These are phyloP conservation scores for Polyommatus iphigenia DNA, from an alignment of 2,888 invertebrate genomes.

Conservation along the genomic window DNA sequence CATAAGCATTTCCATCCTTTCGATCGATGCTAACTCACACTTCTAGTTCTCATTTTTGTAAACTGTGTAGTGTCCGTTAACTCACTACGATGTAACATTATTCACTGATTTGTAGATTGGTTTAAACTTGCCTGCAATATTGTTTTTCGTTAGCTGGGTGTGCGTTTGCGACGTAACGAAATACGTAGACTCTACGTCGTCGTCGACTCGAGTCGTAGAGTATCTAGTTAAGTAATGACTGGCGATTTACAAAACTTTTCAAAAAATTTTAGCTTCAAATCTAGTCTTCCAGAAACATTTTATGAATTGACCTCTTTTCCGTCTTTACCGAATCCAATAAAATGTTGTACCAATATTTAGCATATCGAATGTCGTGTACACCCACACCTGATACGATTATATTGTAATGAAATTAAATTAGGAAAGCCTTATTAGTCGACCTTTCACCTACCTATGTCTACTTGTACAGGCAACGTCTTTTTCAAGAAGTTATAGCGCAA, in stretches of 20 bases:
- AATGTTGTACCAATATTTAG: conserved; percentile 1
- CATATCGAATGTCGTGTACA: not conserved
- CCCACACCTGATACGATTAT: conserved; percentile 1
- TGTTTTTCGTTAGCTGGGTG: not conserved
- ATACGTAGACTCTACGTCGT: too few species aligned
- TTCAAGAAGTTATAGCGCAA: not conserved
- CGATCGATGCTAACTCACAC: conserved; percentile 56
- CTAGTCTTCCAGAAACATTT: not conserved
- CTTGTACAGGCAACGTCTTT: not conserved
- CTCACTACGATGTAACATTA: not conserved
- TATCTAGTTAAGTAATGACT: not conserved
- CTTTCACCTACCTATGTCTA: not conserved
- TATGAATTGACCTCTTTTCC: not conserved
- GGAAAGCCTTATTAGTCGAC: conserved; percentile 14
- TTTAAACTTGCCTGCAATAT: not conserved
- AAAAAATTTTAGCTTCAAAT: too few species aligned
- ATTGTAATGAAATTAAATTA: conserved; percentile 5
- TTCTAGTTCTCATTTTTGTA: conserved; percentile 52
- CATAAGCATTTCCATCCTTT: conserved; percentile 77
- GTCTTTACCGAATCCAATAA: not conserved
- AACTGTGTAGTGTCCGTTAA: conserved; percentile 15
- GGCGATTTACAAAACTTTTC: not conserved
- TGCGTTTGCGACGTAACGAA: not conserved
- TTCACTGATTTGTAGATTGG: conserved; percentile 15
- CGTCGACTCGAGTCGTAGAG: too few species aligned